Evolutionary conservation across 2,888 invertebrate species (phyloP).

Genomic region (Lissonota sp.): DNA sequence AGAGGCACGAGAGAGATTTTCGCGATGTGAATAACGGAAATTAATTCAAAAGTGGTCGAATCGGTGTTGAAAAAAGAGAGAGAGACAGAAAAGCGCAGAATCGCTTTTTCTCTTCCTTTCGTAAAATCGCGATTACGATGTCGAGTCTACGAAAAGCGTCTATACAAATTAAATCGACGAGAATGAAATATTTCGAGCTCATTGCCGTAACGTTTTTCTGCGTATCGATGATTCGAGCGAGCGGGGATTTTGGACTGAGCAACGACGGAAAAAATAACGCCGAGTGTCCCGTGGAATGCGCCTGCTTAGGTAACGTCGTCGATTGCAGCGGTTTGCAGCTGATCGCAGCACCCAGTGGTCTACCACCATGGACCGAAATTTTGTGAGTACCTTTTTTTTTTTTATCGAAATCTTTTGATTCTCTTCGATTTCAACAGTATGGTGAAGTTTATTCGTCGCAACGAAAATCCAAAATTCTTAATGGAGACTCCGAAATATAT

Average conservation of each 20-base stretch:
- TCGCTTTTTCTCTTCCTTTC: slow-evolving; percentile 7
- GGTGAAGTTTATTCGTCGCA: too few species aligned
- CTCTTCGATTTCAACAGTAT: too few species aligned
- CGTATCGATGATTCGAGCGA: slow-evolving; percentile 45
- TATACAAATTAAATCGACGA: slow-evolving; percentile 27
- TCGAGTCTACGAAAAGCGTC: slow-evolving; percentile 50
- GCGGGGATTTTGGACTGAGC: slow-evolving; percentile 49
- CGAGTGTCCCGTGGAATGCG: slow-evolving; percentile 80
- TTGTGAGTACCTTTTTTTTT: slow-evolving; percentile 79
- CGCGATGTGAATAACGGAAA: slow-evolving; percentile 30
- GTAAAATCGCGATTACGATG: slow-evolving; percentile 55
- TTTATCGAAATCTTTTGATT: too few species aligned
- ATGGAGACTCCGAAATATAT: too few species aligned
- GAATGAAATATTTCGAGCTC: slow-evolving; percentile 27
- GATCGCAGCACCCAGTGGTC: slow-evolving; percentile 78
- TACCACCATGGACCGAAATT: slow-evolving; percentile 82
- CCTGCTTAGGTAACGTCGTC: slow-evolving; percentile 80
- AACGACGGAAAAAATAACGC: slow-evolving; percentile 63
- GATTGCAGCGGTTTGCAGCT: slow-evolving; percentile 79
- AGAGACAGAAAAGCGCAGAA: slow-evolving; percentile 1
- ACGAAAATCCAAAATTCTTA: too few species aligned
- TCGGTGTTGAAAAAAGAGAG: not conserved
- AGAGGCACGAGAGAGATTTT: not conserved
- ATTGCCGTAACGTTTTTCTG: slow-evolving; percentile 24
- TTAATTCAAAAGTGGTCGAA: slow-evolving; percentile 5